These are phyloP conservation scores for Lithophane semibrunnea DNA, from an alignment of 2,888 invertebrate species.

Conservation along the genomic window DNA sequence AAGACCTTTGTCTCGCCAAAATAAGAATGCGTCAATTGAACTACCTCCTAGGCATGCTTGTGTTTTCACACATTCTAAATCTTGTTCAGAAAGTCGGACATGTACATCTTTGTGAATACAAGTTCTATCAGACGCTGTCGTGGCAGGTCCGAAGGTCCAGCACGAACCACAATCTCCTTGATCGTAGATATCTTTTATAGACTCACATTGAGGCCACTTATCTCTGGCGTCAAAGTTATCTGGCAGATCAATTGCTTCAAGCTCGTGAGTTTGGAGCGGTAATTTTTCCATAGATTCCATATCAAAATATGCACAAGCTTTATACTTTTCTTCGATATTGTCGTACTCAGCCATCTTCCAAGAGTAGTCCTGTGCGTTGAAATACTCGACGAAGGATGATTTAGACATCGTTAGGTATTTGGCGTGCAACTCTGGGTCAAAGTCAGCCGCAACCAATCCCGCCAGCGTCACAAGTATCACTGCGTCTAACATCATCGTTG, in stretches of 20 bases:
- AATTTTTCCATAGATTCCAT: not conserved
- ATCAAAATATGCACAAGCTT: not conserved
- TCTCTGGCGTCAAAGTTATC: constrained; percentile 48
- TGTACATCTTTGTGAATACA: constrained; percentile 51
- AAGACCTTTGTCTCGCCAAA: constrained; percentile 29
- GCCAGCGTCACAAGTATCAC: constrained; percentile 19
- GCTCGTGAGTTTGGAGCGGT: not conserved
- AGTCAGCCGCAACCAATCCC: not conserved
- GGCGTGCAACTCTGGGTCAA: constrained; percentile 13
- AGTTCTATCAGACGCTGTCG: constrained; percentile 54
- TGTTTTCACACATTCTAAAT: constrained; percentile 18
- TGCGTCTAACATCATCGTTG: not conserved
- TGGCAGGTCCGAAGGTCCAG: constrained; percentile 52
- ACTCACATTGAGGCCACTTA: constrained; percentile 47
- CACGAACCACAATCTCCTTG: constrained; percentile 46
- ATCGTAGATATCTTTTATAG: constrained; percentile 34
- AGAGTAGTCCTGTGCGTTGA: constrained; percentile 49
- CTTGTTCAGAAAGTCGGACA: constrained; percentile 50
- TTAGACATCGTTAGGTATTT: constrained; percentile 32
- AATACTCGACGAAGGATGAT: constrained; percentile 52
- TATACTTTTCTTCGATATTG: not conserved
- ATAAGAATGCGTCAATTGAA: not conserved
- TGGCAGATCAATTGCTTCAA: constrained; percentile 29
- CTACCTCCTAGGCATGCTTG: not conserved
- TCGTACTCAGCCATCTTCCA: constrained; percentile 47